Percentiles rank a stretch among this genome's conserved stretches.
Evolutionary conservation across 2,888 invertebrate species (phyloP).

Genomic region (Tolmerus cingulatus): DNA sequence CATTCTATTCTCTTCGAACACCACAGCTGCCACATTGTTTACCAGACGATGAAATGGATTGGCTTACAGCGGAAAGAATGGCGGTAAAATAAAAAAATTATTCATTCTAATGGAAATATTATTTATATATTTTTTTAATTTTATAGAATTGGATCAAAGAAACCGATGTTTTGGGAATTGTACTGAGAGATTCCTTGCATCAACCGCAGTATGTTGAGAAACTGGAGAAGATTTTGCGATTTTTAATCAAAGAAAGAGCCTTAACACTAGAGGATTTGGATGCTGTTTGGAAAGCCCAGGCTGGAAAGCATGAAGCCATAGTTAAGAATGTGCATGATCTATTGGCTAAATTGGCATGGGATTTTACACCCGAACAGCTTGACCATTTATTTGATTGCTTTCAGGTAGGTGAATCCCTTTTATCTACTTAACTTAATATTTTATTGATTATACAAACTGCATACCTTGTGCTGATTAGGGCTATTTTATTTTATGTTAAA

Average conservation of each 20-base stretch:
- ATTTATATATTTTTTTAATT: constrained; percentile 45
- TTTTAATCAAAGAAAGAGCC: constrained; percentile 93
- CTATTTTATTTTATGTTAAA: too few species aligned
- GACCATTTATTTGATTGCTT: constrained; percentile 98
- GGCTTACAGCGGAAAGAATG: constrained; percentile 93
- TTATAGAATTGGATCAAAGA: constrained; percentile 92
- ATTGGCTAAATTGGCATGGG: constrained; percentile 96
- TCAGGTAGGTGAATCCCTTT: constrained; percentile 70
- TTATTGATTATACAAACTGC: background rate
- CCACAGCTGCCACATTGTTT: constrained; percentile 71
- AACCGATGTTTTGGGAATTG: constrained; percentile 93
- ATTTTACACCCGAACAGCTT: constrained; percentile 95
- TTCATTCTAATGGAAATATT: background rate
- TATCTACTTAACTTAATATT: background rate
- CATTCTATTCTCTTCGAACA: constrained; percentile 81
- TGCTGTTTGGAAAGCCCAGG: constrained; percentile 96
- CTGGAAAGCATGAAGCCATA: constrained; percentile 97
- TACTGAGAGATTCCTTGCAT: constrained; percentile 93
- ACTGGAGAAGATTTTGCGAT: constrained; percentile 94
- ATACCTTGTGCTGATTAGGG: too few species aligned
- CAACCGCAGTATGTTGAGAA: constrained; percentile 98
- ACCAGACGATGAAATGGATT: constrained; percentile 84
- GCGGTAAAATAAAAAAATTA: constrained; percentile 74
- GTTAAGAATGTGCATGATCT: constrained; percentile 97
- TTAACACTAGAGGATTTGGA: constrained; percentile 91